Conservation (phyloP, 2,797 vertebrate species). For the Chiroxiphia lanceolata region DNA sequence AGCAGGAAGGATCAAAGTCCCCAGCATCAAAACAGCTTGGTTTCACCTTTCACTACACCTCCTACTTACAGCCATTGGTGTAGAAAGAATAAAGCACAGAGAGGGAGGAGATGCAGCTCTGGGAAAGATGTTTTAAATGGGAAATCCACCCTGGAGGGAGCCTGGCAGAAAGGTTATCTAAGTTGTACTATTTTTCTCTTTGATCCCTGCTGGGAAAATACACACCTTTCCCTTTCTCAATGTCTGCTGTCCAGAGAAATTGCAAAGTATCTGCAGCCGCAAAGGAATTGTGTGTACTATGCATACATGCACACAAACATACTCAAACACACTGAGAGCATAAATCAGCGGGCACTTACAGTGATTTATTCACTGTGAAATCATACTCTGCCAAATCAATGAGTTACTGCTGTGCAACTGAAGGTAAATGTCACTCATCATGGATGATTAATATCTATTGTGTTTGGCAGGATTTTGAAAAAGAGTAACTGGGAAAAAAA, state of each 20-base stretch:
- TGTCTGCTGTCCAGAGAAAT: not conserved
- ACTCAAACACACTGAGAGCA: not conserved
- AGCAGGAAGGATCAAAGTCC: slow-evolving; percentile 31
- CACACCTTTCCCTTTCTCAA: not conserved
- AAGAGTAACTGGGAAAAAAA: not conserved
- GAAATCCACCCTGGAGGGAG: not conserved
- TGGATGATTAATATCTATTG: not conserved
- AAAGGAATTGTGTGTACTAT: not conserved
- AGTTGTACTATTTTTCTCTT: slow-evolving; percentile 1
- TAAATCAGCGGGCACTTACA: not conserved
- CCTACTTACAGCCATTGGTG: slow-evolving; percentile 2
- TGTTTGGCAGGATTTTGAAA: not conserved
- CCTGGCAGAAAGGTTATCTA: slow-evolving; percentile 12
- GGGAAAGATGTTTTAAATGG: not conserved
- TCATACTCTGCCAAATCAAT: not conserved
- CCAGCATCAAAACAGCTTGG: slow-evolving; percentile 36
- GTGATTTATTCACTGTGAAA: not conserved
- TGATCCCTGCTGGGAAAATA: slow-evolving; percentile 34
- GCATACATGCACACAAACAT: not conserved
- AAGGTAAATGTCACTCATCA: not conserved
- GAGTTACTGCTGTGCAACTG: not conserved
- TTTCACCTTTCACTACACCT: slow-evolving; percentile 55
- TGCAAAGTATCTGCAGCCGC: not conserved
- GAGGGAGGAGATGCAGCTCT: not conserved
- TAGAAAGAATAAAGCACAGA: not conserved